A percentile compares a stretch with the other conserved stretches of the same genome.
phyloP scores from a whole-genome alignment of 53 echinoderm and acorn worm species.

The Apostichopus leukothele region DNA sequence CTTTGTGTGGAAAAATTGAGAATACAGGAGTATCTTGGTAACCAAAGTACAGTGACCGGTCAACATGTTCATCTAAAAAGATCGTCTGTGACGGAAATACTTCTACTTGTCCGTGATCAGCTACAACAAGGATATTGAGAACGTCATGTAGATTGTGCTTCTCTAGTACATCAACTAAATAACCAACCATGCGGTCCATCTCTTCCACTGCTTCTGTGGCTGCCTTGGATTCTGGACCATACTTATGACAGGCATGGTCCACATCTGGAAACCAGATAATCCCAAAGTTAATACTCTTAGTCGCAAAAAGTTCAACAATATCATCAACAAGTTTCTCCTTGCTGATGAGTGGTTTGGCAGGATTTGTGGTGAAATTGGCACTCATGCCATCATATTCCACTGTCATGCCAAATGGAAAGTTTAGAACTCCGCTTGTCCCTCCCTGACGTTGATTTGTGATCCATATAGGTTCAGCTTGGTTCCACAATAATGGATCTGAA shows the following conservation, averaged over 20 bases:
- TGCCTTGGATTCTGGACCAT: slow-evolving; percentile 68
- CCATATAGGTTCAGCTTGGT: slow-evolving; percentile 81
- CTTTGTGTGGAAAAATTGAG: slow-evolving; percentile 62
- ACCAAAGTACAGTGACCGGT: slow-evolving; percentile 53
- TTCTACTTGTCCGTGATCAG: slow-evolving; percentile 86
- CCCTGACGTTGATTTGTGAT: slow-evolving; percentile 82
- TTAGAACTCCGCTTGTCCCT: slow-evolving; percentile 63
- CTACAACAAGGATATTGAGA: slow-evolving; percentile 72
- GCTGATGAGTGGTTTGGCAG: slow-evolving; percentile 43
- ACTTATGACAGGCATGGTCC: slow-evolving; percentile 83
- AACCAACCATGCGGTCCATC: slow-evolving; percentile 69
- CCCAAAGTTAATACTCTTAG: slow-evolving; percentile 74
- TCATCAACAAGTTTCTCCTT: slow-evolving; percentile 60
- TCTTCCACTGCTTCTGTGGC: slow-evolving; percentile 55
- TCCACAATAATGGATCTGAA: slow-evolving; percentile 67
- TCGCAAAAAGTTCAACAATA: slow-evolving; percentile 66
- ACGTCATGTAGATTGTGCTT: slow-evolving; percentile 58
- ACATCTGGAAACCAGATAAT: slow-evolving; percentile 85
- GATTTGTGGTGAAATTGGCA: slow-evolving; percentile 52
- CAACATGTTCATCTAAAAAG: slow-evolving; percentile 61
- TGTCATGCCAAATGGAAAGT: slow-evolving; percentile 62
- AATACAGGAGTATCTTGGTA: slow-evolving; percentile 56
- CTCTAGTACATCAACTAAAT: slow-evolving; percentile 63
- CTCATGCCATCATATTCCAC: slow-evolving; percentile 60
- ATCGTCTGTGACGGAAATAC: slow-evolving; percentile 25